phyloP scores from a whole-genome alignment of 2,888 invertebrate genomes.

The Tetragonisca angustula region DNA sequence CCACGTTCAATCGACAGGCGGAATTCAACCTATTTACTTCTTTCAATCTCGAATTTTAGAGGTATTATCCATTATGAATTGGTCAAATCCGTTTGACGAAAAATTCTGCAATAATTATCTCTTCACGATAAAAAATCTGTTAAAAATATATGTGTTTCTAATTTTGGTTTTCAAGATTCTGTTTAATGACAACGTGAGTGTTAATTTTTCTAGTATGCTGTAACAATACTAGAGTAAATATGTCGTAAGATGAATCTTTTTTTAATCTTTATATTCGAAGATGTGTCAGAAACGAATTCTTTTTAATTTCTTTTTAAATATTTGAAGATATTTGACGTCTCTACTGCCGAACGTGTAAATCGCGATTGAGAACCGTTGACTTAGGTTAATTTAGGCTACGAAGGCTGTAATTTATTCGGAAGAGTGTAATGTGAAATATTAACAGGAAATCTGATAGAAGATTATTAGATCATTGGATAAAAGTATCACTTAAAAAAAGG shows the following conservation, averaged over 20 bases:
- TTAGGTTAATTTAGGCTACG: no score
- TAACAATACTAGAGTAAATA: no score
- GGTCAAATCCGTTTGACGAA: not conserved
- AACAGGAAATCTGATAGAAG: not conserved
- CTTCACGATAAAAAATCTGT: not conserved
- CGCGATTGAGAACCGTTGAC: no score
- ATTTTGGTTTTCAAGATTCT: not conserved
- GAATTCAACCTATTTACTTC: constrained; percentile 30
- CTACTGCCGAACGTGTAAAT: not conserved
- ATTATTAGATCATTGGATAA: not conserved
- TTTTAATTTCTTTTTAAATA: no score
- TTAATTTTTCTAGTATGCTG: not conserved
- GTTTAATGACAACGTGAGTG: not conserved
- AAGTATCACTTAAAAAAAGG: not conserved
- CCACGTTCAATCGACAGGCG: constrained; percentile 27
- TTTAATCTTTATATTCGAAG: no score
- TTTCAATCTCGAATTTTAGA: not conserved
- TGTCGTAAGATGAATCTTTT: no score
- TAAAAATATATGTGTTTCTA: not conserved
- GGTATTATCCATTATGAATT: constrained; percentile 13
- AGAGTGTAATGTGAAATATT: not conserved
- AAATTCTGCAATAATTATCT: constrained; percentile 32
- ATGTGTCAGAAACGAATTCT: no score
- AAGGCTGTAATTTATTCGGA: not conserved
- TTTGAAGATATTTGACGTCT: no score